Percentiles rank a stretch among this genome's conserved stretches.
These are phyloP conservation scores for Leucozona laternaria DNA, from an alignment of 2,888 invertebrate species.

Conservation along the genomic window DNA sequence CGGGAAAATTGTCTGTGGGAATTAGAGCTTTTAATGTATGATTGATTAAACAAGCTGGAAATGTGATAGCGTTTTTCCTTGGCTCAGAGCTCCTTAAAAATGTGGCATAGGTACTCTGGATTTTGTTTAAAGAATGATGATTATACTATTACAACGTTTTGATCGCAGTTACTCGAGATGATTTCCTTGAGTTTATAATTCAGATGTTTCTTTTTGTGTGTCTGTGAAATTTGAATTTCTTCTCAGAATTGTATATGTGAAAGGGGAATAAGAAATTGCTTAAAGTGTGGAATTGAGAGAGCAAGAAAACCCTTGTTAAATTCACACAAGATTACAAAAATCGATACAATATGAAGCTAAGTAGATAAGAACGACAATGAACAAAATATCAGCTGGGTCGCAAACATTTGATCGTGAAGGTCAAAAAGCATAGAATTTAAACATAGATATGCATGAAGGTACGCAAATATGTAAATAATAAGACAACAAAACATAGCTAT, in stretches of 20 bases:
- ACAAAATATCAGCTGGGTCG: too few species aligned
- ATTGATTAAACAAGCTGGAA: slow-evolving; percentile 67
- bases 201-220: not conserved
- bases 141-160: not conserved
- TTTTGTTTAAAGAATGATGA: not conserved
- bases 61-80: slow-evolving; percentile 46
- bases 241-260: not conserved
- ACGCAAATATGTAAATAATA: too few species aligned
- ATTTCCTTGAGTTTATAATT: slow-evolving; percentile 9
- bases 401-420: too few species aligned
- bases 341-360: too few species aligned
- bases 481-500: too few species aligned
- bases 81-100: slow-evolving; percentile 10
- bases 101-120: not conserved
- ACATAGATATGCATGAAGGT: too few species aligned
- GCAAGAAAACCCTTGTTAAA: not conserved
- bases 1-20: slow-evolving; percentile 12
- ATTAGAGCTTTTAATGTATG: slow-evolving; percentile 55
- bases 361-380: too few species aligned
- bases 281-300: not conserved
- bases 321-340: not conserved
- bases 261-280: not conserved
- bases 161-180: not conserved
- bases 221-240: not conserved
- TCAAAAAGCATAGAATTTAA: too few species aligned